These are phyloP conservation scores for Dysdera silvatica DNA, from an alignment of 1,140 invertebrate genomes.

Conservation along the genomic window DNA sequence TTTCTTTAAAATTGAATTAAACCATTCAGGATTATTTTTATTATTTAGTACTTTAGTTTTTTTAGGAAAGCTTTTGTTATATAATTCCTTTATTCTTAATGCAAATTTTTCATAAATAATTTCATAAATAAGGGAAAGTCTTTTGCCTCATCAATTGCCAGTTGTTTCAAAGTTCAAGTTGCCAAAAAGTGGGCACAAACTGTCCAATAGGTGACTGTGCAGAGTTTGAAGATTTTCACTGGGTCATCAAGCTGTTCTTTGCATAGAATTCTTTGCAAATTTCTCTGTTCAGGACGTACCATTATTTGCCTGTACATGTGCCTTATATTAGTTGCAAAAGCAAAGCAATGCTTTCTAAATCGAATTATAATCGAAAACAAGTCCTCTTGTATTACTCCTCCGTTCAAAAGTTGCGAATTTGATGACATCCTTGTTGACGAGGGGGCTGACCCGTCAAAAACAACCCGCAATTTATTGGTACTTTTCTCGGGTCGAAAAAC, in stretches of 20 bases:
- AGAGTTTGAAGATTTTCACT: constrained; percentile 36
- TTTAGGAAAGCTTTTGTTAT: no score
- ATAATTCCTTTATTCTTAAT: no score
- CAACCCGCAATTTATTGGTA: constrained; percentile 19
- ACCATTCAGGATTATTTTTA: no score
- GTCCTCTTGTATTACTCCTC: constrained; percentile 9
- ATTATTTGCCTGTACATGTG: constrained; percentile 14
- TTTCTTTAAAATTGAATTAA: no score
- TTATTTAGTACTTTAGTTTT: no score
- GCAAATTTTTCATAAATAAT: no score
- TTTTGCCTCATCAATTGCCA: constrained; percentile 35
- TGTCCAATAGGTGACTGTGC: constrained; percentile 41
- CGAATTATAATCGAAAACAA: constrained; percentile 19
- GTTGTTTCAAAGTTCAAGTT: constrained; percentile 34
- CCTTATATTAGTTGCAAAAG: constrained; percentile 18
- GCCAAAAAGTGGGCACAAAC: constrained; percentile 32
- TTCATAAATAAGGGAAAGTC: constrained; percentile 32
- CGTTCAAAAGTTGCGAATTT: constrained; percentile 16
- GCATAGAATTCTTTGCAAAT: constrained; percentile 45
- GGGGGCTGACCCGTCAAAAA: constrained; percentile 16
- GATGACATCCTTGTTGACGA: constrained; percentile 11
- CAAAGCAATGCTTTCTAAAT: constrained; percentile 17
- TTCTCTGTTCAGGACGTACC: background rate
- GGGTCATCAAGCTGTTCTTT: constrained; percentile 31
- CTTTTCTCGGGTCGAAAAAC: background rate